Conservation (phyloP, 1,140 invertebrate genomes). For the Drosophila albomicans region DNA sequence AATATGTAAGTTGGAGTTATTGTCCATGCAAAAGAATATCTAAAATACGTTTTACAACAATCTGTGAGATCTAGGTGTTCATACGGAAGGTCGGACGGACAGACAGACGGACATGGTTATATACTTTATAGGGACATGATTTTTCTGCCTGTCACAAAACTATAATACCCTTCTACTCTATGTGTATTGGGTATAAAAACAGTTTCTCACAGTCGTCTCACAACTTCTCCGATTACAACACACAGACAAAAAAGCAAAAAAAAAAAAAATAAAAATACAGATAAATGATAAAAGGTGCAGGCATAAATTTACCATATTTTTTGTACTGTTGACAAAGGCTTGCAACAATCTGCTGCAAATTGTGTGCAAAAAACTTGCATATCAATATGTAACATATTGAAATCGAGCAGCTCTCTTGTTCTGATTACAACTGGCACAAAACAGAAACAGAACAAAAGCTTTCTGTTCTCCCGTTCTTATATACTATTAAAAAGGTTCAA, state of each 20-base stretch:
- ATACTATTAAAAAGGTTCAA: no score
- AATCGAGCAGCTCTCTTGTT: neutral
- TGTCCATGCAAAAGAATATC: no score
- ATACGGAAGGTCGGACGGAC: no score
- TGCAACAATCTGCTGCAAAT: constrained; percentile 3
- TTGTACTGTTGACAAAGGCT: neutral
- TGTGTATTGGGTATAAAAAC: neutral
- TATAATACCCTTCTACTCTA: no score
- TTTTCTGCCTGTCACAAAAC: no score
- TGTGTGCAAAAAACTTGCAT: neutral
- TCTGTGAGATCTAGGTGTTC: no score
- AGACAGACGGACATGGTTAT: no score
- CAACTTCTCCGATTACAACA: constrained; percentile 33
- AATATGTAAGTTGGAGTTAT: no score
- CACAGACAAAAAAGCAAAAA: constrained; percentile 5
- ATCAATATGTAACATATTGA: neutral
- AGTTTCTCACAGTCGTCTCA: constrained; percentile 7
- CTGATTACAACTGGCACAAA: neutral
- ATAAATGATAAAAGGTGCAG: constrained; percentile 12
- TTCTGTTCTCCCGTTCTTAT: no score
- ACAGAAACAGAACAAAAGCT: neutral
- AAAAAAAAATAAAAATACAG: constrained; percentile 3
- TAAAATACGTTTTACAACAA: no score
- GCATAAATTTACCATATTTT: constrained; percentile 18
- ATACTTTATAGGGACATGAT: no score